These are phyloP conservation scores for Anguilla pacifica DNA, from an alignment of 2,797 vertebrate species.

Conservation along the genomic window DNA sequence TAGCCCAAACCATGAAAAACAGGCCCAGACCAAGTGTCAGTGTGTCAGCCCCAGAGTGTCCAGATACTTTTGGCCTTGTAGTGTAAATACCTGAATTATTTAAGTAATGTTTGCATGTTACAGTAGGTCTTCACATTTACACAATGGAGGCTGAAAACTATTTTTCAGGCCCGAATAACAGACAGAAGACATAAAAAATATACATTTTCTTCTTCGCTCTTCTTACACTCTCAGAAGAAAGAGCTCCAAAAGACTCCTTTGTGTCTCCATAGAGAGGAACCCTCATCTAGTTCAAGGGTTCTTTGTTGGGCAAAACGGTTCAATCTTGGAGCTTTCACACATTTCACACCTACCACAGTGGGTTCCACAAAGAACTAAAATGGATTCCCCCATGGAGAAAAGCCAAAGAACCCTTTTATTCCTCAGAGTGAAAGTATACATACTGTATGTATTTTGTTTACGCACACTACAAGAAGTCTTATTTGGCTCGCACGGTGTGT, in stretches of 20 bases:
- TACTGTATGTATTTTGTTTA: neutral
- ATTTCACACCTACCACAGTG: too few relatives aligned
- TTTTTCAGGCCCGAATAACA: neutral
- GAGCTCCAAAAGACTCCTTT: too few relatives aligned
- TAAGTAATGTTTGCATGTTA: slow-evolving; percentile 1
- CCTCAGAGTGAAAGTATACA: neutral
- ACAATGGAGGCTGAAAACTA: neutral
- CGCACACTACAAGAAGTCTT: neutral
- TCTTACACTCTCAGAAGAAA: neutral
- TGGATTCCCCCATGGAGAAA: too few relatives aligned
- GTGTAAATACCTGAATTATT: neutral
- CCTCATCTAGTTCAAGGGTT: too few relatives aligned
- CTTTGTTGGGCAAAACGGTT: too few relatives aligned
- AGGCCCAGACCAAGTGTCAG: too few relatives aligned
- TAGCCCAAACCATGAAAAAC: too few relatives aligned
- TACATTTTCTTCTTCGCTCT: neutral
- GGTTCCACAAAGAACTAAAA: too few relatives aligned
- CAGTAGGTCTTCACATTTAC: slow-evolving; percentile 16
- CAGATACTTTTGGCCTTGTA: too few relatives aligned
- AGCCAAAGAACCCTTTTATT: neutral
- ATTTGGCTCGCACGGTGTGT: neutral
- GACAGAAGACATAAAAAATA: neutral
- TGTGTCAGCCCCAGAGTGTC: too few relatives aligned
- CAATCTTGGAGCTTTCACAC: too few relatives aligned
- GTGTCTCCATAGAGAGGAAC: too few relatives aligned